phyloP scores from a whole-genome alignment of 2,797 vertebrate genomes.

The Rhinichthys osculus region DNA sequence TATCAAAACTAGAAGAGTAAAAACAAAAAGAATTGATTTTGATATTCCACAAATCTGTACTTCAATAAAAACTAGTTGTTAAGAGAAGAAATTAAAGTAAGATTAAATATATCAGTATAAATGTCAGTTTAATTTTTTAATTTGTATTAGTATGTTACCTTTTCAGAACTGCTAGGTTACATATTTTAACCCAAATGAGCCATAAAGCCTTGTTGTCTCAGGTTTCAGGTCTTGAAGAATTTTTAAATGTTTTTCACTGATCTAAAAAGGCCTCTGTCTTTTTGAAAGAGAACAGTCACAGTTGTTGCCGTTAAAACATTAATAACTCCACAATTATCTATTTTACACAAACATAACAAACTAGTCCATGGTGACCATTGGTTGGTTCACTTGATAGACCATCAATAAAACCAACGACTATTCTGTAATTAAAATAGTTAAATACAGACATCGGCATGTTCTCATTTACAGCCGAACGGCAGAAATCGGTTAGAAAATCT shows the following conservation, averaged over 20 bases:
- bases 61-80: neutral
- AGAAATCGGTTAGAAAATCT: neutral
- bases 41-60: neutral
- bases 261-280: neutral
- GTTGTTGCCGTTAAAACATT: neutral
- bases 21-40: neutral
- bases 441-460: neutral
- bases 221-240: neutral
- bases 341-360: neutral
- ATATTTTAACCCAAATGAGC: neutral
- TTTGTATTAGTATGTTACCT: neutral
- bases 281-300: neutral
- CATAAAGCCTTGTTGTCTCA: neutral
- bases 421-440: neutral
- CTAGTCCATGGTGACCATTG: neutral
- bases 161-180: neutral
- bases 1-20: neutral
- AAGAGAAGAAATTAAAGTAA: neutral
- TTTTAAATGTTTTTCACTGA: neutral
- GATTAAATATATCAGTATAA: neutral
- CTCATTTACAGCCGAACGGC: neutral
- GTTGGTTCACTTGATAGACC: neutral
- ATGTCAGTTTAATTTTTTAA: neutral
- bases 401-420: neutral
- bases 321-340: neutral